These are phyloP conservation scores for Strongylocentrotus purpuratus DNA, from an alignment of 35 echinoderm and acorn worm species.

Conservation along the genomic window DNA sequence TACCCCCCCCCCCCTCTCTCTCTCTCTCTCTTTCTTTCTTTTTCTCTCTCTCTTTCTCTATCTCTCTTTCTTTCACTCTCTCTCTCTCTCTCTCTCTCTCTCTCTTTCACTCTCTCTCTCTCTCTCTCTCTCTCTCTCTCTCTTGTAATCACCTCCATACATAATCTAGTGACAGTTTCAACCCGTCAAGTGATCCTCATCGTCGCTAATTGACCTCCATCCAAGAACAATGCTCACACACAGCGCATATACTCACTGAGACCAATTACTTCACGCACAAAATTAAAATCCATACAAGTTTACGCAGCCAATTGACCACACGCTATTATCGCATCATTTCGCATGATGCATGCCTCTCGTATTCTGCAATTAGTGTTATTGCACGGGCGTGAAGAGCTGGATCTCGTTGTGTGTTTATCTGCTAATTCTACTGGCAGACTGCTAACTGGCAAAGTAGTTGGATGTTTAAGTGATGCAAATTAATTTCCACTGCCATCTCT, in stretches of 20 bases:
- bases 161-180: neutral
- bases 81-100: neutral
- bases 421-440: neutral
- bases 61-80: neutral
- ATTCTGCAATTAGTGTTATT: neutral
- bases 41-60: neutral
- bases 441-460: neutral
- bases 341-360: neutral
- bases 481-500: neutral
- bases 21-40: too few relatives aligned
- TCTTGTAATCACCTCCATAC: neutral
- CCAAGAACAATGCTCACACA: neutral
- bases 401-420: neutral
- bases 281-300: constrained; percentile 39
- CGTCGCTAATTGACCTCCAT: neutral
- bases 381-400: neutral
- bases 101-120: neutral
- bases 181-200: neutral
- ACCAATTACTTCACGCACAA: neutral
- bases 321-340: constrained; percentile 10
- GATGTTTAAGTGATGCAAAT: neutral
- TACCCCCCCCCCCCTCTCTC: neutral
- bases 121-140: neutral
- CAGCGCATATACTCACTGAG: neutral
- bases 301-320: neutral